phyloP scores from a whole-genome alignment of 2,113 vertebrate genomes.

The Dendropsophus ebraccatus region DNA sequence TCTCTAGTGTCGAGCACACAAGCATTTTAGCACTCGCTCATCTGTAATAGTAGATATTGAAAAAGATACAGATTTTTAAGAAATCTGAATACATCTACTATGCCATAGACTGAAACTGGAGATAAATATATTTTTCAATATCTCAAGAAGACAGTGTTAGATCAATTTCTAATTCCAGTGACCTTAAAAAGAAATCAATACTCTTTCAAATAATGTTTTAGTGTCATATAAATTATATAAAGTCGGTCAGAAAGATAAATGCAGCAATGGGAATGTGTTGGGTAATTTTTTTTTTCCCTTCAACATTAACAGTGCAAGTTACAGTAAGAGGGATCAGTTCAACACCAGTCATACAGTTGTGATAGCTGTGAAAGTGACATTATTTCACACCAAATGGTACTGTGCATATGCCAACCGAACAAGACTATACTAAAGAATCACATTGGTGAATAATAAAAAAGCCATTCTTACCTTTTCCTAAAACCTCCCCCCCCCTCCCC shows the following conservation, averaged over 20 bases:
- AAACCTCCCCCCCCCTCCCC: too few relatives aligned
- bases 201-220: conserved; percentile 44
- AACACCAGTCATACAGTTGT: too few relatives aligned
- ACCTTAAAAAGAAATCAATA: conserved; percentile 49
- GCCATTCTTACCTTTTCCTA: too few relatives aligned
- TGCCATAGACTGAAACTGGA: conserved; percentile 1
- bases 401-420: too few relatives aligned
- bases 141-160: conserved; percentile 32
- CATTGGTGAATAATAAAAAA: too few relatives aligned
- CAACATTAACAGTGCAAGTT: neutral
- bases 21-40: too few relatives aligned
- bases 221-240: conserved; percentile 42
- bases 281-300: conserved; percentile 1
- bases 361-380: neutral
- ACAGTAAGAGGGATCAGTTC: neutral
- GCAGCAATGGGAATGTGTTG: neutral
- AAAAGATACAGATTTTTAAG: neutral
- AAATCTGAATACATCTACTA: neutral
- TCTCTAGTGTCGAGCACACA: too few relatives aligned
- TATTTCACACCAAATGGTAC: neutral
- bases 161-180: conserved; percentile 52
- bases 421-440: too few relatives aligned
- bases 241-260: conserved; percentile 13
- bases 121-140: conserved; percentile 43
- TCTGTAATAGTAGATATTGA: neutral